Evolutionary conservation across 2,888 invertebrate genomes (phyloP).

Genomic region (Hydriomena furcata): DNA sequence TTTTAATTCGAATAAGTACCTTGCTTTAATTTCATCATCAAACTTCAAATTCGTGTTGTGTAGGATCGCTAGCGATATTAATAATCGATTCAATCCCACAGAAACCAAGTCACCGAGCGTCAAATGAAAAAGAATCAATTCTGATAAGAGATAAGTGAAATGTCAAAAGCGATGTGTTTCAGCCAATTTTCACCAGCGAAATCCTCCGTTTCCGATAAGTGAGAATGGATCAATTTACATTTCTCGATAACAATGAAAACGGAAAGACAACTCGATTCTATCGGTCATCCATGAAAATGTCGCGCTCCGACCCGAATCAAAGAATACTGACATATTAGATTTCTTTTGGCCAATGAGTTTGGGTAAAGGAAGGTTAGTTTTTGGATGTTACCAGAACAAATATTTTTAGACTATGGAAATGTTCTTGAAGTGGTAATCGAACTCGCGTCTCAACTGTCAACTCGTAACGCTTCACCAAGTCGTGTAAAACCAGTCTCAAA

Average conservation of each 20-base stretch:
- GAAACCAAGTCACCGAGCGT: neutral
- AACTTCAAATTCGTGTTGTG: too few species aligned
- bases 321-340: slow-evolving; percentile 28
- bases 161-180: slow-evolving; percentile 19
- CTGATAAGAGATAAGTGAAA: slow-evolving; percentile 10
- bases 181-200: slow-evolving; percentile 3
- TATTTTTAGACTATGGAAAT: too few species aligned
- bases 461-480: too few species aligned
- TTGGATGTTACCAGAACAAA: too few species aligned
- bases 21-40: too few species aligned
- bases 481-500: too few species aligned
- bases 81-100: neutral
- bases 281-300: slow-evolving; percentile 23
- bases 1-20: too few species aligned
- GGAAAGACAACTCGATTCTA: slow-evolving; percentile 22
- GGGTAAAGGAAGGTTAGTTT: too few species aligned
- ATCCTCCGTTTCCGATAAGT: slow-evolving; percentile 20
- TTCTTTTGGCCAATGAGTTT: neutral
- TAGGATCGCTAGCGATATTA: too few species aligned
- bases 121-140: slow-evolving; percentile 17
- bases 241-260: slow-evolving; percentile 25
- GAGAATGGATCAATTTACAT: slow-evolving; percentile 27
- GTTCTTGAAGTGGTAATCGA: too few species aligned
- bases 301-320: slow-evolving; percentile 28
- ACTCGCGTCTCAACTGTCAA: too few species aligned